These are phyloP conservation scores for Pomacea maculata DNA, from an alignment of 1,140 invertebrate species.

Conservation along the genomic window DNA sequence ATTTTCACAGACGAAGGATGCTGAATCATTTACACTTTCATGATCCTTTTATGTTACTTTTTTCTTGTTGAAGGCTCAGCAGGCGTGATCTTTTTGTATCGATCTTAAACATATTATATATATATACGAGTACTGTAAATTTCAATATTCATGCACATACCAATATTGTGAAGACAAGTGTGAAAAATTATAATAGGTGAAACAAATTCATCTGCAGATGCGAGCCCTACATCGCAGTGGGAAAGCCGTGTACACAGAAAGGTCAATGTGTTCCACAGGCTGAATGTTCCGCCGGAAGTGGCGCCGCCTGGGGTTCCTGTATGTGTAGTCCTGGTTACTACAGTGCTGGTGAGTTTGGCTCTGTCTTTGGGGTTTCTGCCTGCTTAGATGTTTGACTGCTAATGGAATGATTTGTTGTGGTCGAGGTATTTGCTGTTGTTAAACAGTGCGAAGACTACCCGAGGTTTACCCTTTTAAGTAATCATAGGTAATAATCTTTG, in stretches of 20 bases:
- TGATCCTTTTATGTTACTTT: too few species aligned
- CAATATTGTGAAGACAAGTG: too few species aligned
- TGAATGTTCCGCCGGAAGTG: slow-evolving; percentile 10
- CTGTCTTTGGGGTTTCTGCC: background rate
- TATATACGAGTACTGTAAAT: too few species aligned
- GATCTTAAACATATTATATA: background rate
- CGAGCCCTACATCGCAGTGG: slow-evolving; percentile 16
- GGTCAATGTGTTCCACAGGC: slow-evolving; percentile 30
- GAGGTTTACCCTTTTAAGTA: too few species aligned
- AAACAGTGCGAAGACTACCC: background rate
- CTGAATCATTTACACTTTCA: too few species aligned
- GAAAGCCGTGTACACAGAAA: slow-evolving; percentile 10
- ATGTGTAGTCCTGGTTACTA: slow-evolving; percentile 24
- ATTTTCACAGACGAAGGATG: too few species aligned
- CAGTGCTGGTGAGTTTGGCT: slow-evolving; percentile 1
- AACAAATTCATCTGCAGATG: slow-evolving; percentile 1
- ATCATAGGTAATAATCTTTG: too few species aligned
- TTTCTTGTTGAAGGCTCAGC: too few species aligned
- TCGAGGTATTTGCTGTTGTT: background rate
- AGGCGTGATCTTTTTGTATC: background rate
- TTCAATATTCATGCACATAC: too few species aligned
- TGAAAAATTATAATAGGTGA: too few species aligned
- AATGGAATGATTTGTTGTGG: background rate
- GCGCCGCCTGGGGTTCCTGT: slow-evolving; percentile 23
- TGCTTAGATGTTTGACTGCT: background rate